Conservation (phyloP, 2,888 invertebrate species). For the Melanophora roralis region DNA sequence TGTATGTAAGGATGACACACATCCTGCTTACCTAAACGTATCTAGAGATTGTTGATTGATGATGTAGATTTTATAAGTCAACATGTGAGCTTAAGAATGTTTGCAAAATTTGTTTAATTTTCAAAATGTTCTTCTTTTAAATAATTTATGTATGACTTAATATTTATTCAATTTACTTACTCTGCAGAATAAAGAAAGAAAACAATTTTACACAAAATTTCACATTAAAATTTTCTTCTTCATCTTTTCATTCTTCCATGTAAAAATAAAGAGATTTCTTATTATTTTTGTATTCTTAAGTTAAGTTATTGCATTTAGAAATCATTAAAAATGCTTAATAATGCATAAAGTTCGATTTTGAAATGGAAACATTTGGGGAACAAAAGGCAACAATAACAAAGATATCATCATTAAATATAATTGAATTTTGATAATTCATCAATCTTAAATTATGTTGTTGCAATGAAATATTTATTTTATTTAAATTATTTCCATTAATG, state of each 20-base stretch:
- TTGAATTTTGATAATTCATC: conserved; percentile 26
- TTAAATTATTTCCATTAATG: too few relatives aligned
- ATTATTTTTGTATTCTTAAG: neutral
- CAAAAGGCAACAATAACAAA: neutral
- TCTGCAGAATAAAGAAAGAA: neutral
- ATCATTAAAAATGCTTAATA: conserved; percentile 40
- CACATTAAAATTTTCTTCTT: neutral
- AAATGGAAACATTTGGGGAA: neutral
- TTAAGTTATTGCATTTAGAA: conserved; percentile 10
- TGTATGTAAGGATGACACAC: neutral
- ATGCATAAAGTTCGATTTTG: conserved; percentile 18
- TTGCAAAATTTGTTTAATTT: conserved; percentile 24
- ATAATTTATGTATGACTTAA: conserved; percentile 41
- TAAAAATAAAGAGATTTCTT: neutral
- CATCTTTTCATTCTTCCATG: neutral
- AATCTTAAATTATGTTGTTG: conserved; percentile 6
- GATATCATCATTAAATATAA: neutral
- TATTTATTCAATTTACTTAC: conserved; percentile 14
- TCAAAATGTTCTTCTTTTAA: conserved; percentile 5
- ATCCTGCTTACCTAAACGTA: neutral
- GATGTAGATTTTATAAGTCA: neutral
- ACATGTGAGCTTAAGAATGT: neutral
- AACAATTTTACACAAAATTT: neutral
- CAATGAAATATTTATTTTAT: too few relatives aligned
- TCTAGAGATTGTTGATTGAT: conserved; percentile 14